Evolutionary conservation across 2,888 invertebrate species (phyloP).

Genomic region (Coenonympha glycerion): DNA sequence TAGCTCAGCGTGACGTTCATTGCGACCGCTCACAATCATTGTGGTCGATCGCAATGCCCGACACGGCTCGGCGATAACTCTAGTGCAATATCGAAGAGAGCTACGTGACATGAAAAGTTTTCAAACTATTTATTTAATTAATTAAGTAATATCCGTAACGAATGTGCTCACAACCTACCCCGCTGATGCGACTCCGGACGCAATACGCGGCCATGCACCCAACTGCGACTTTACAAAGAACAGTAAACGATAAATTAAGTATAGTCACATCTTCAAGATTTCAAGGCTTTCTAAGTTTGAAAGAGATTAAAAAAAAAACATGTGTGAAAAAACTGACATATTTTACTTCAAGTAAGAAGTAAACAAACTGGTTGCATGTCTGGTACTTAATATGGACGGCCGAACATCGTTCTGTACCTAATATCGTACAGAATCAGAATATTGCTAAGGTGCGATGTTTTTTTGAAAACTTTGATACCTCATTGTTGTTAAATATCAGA

Average conservation of each 20-base stretch:
- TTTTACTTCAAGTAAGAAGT: too few relatives aligned
- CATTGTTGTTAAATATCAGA: too few relatives aligned
- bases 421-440: too few relatives aligned
- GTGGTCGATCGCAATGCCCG: background rate
- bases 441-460: too few relatives aligned
- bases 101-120: background rate
- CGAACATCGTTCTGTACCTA: too few relatives aligned
- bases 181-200: conserved; percentile 13
- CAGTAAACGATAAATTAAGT: background rate
- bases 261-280: too few relatives aligned
- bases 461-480: too few relatives aligned
- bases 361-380: too few relatives aligned
- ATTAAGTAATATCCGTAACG: background rate
- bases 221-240: background rate
- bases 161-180: conserved; percentile 8
- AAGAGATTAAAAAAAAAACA: too few relatives aligned
- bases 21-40: background rate
- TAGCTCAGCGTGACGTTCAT: conserved; percentile 2
- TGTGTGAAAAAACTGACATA: too few relatives aligned
- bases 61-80: background rate
- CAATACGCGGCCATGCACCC: background rate
- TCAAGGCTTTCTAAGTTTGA: too few relatives aligned
- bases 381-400: too few relatives aligned
- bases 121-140: background rate
- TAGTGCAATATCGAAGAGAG: conserved; percentile 2